phyloP scores from a whole-genome alignment of 2,888 invertebrate species.

The Smittia sp. region DNA sequence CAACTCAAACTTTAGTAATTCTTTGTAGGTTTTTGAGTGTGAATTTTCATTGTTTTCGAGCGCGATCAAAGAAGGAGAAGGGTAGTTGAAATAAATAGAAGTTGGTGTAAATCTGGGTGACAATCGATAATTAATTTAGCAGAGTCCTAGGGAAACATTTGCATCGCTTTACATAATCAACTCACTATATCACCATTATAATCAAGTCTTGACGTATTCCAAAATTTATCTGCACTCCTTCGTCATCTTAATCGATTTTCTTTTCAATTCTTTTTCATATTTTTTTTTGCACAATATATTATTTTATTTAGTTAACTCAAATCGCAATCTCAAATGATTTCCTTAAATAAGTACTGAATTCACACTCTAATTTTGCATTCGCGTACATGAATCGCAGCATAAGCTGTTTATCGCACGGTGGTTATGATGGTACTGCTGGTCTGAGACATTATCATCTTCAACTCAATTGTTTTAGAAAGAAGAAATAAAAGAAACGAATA shows the following conservation, averaged over 20 bases:
- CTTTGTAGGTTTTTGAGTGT: too few species aligned
- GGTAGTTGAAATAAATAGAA: background rate
- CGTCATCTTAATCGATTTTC: background rate
- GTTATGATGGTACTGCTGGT: slow-evolving; percentile 40
- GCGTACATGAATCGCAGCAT: background rate
- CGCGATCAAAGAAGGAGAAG: too few species aligned
- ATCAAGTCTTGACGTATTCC: background rate
- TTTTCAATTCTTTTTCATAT: background rate
- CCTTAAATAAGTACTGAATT: background rate
- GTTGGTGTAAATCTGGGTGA: too few species aligned
- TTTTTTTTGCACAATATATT: too few species aligned
- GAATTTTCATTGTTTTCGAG: too few species aligned
- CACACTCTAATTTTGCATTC: background rate
- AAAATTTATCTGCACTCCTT: background rate
- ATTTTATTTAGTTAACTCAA: too few species aligned
- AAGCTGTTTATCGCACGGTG: slow-evolving; percentile 32
- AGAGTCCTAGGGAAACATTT: too few species aligned
- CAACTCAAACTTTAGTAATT: background rate
- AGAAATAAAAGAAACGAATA: background rate
- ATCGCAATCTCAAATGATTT: too few species aligned
- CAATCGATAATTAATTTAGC: too few species aligned
- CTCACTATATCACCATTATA: slow-evolving; percentile 18
- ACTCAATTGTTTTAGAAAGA: slow-evolving; percentile 15
- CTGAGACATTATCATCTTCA: background rate
- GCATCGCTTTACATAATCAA: too few species aligned